Conservation (phyloP, 2,797 vertebrate species). For the Pterois miles region DNA sequence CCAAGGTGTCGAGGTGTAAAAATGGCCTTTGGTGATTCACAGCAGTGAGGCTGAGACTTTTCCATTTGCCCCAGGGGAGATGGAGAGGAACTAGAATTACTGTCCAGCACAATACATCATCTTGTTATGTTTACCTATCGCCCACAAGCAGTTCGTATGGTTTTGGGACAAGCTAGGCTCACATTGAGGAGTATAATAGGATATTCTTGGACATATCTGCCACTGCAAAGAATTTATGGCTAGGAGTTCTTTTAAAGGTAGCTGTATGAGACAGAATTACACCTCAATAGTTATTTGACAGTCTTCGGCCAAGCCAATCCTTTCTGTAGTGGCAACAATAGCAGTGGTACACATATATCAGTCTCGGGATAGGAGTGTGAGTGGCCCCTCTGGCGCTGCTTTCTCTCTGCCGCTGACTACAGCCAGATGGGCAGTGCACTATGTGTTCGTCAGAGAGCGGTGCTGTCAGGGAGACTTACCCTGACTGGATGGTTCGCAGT, state of each 20-base stretch:
- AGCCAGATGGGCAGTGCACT: constrained; percentile 59
- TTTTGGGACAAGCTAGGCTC: constrained; percentile 34
- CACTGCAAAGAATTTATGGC: constrained; percentile 38
- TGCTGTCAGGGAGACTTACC: constrained; percentile 50
- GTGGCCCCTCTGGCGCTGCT: constrained; percentile 57
- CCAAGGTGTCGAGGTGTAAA: constrained; percentile 75
- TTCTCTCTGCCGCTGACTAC: constrained; percentile 44
- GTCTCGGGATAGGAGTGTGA: constrained; percentile 32
- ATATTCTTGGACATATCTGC: constrained; percentile 56
- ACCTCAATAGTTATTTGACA: constrained; percentile 58
- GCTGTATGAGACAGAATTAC: constrained; percentile 44
- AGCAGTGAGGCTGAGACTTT: constrained; percentile 56
- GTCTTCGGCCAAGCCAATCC: constrained; percentile 43
- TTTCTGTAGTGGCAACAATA: constrained; percentile 44
- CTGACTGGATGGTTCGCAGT: constrained; percentile 41
- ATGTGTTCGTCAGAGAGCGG: constrained; percentile 34
- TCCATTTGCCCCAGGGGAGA: constrained; percentile 47
- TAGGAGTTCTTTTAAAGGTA: constrained; percentile 39
- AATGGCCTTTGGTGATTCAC: constrained; percentile 74
- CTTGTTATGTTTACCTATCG: constrained; percentile 66
- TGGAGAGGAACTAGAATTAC: constrained; percentile 55
- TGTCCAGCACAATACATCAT: constrained; percentile 70
- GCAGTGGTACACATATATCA: constrained; percentile 47
- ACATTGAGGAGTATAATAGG: constrained; percentile 44
- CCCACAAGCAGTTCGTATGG: constrained; percentile 28